Conservation (phyloP, 2,113 vertebrate species). For the Trematocara nigrifrons region DNA sequence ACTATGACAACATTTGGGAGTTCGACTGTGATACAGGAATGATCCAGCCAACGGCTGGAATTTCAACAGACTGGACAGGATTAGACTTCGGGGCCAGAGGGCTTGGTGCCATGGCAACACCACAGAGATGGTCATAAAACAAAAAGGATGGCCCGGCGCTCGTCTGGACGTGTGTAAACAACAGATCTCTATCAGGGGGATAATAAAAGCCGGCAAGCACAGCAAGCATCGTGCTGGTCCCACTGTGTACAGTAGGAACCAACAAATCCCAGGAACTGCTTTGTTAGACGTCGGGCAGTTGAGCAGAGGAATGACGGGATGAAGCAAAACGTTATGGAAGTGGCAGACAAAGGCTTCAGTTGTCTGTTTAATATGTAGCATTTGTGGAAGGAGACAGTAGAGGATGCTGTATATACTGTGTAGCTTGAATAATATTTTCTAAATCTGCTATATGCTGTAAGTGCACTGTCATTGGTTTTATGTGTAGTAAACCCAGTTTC, state of each 20-base stretch:
- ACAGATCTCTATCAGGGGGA: slow-evolving; percentile 66
- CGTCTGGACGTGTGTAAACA: slow-evolving; percentile 73
- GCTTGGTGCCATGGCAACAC: slow-evolving; percentile 64
- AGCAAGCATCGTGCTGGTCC: not conserved
- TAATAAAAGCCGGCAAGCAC: slow-evolving; percentile 29
- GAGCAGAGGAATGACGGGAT: not conserved
- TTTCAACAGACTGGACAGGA: slow-evolving; percentile 71
- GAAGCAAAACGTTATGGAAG: not conserved
- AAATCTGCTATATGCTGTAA: not conserved
- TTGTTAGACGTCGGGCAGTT: not conserved
- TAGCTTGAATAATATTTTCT: slow-evolving; percentile 12
- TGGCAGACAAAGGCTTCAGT: not conserved
- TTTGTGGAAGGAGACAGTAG: not conserved
- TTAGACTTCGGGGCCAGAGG: slow-evolving; percentile 66
- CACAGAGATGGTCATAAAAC: slow-evolving; percentile 77
- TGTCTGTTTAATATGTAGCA: slow-evolving; percentile 47
- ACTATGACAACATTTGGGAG: slow-evolving; percentile 82
- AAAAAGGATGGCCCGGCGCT: slow-evolving; percentile 59
- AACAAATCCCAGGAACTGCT: not conserved
- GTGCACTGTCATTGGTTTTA: slow-evolving; percentile 7
- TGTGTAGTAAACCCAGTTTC: not conserved
- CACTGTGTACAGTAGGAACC: slow-evolving; percentile 21
- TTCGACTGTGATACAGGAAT: slow-evolving; percentile 63
- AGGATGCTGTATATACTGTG: not conserved
- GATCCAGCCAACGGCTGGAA: slow-evolving; percentile 68